Evolutionary conservation across 2,888 invertebrate genomes (phyloP).

Genomic region (Lamproptera curius): DNA sequence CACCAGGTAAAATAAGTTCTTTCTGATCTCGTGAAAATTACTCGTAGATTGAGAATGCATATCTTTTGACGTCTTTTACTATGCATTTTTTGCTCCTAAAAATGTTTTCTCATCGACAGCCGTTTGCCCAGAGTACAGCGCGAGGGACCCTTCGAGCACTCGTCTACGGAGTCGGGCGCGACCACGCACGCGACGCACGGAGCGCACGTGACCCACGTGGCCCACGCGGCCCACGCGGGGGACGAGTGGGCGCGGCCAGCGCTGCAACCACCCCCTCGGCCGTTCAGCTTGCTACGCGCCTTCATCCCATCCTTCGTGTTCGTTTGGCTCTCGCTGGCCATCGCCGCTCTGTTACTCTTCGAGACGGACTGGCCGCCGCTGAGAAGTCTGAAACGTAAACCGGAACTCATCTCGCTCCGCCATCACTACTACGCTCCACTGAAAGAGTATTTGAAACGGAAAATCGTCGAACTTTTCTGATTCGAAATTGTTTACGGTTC

Average conservation of each 20-base stretch:
- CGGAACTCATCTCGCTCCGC: conserved; percentile 86
- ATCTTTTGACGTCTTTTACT: no score
- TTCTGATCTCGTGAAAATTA: no score
- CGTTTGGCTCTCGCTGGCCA: conserved; percentile 82
- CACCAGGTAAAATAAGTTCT: no score
- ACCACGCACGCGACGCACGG: conserved; percentile 58
- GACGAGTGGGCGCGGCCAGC: conserved; percentile 38
- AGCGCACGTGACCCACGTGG: conserved; percentile 36
- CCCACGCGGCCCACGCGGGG: conserved; percentile 55
- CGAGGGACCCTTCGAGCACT: conserved; percentile 87
- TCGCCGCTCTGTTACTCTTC: conserved; percentile 84
- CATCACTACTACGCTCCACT: conserved; percentile 91
- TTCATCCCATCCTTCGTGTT: conserved; percentile 89
- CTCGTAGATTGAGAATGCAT: no score
- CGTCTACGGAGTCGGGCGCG: conserved; percentile 80
- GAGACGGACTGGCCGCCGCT: conserved; percentile 88
- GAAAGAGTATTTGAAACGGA: conserved; percentile 85
- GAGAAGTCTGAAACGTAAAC: conserved; percentile 83
- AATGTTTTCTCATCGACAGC: no score
- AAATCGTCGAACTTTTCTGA: conserved; percentile 81
- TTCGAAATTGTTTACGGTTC: no score
- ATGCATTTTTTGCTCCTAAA: no score
- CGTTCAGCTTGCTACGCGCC: conserved; percentile 82
- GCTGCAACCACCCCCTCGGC: conserved; percentile 41
- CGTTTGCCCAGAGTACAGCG: conserved; percentile 80